These are phyloP conservation scores for Dinothrombium tinctorium DNA, from an alignment of 1,140 invertebrate genomes.

Conservation along the genomic window DNA sequence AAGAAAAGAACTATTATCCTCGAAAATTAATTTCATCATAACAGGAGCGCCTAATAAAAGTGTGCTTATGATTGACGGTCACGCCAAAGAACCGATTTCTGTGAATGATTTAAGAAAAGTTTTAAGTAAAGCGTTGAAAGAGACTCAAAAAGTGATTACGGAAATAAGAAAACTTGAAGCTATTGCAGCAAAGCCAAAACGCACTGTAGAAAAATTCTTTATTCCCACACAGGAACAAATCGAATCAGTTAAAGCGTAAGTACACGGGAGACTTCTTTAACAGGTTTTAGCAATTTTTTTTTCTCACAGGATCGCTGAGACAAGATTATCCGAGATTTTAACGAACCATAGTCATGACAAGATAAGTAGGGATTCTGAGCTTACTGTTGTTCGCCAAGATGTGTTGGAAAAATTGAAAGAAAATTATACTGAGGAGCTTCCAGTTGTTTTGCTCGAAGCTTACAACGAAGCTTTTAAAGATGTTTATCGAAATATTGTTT, in stretches of 20 bases:
- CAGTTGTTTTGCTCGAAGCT: conserved; percentile 27
- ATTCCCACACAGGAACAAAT: conserved; percentile 26
- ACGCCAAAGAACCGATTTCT: conserved; percentile 40
- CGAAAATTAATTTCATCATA: conserved; percentile 65
- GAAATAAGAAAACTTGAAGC: conserved; percentile 30
- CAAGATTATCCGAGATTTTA: conserved; percentile 12
- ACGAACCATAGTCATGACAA: conserved; percentile 21
- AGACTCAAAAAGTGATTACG: conserved; percentile 48
- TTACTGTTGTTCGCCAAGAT: conserved; percentile 39
- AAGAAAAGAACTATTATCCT: conserved; percentile 40
- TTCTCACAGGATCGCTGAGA: conserved; percentile 7
- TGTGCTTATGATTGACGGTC: conserved; percentile 33
- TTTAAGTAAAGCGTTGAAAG: conserved; percentile 53
- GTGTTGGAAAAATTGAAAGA: conserved; percentile 43
- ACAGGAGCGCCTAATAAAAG: conserved; percentile 47
- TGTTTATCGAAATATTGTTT: conserved; percentile 34
- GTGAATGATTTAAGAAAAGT: conserved; percentile 57
- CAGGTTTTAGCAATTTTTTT: not conserved
- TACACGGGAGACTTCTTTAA: not conserved
- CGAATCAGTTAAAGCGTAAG: conserved; percentile 25
- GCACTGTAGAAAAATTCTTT: conserved; percentile 21
- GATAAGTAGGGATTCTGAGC: conserved; percentile 42
- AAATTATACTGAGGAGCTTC: conserved; percentile 30
- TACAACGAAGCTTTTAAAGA: conserved; percentile 39
- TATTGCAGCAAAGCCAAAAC: not conserved